Percentiles rank a stretch among this genome's conserved stretches.
Evolutionary conservation across 1,140 invertebrate species (phyloP).

Genomic region (Triops cancriformis): DNA sequence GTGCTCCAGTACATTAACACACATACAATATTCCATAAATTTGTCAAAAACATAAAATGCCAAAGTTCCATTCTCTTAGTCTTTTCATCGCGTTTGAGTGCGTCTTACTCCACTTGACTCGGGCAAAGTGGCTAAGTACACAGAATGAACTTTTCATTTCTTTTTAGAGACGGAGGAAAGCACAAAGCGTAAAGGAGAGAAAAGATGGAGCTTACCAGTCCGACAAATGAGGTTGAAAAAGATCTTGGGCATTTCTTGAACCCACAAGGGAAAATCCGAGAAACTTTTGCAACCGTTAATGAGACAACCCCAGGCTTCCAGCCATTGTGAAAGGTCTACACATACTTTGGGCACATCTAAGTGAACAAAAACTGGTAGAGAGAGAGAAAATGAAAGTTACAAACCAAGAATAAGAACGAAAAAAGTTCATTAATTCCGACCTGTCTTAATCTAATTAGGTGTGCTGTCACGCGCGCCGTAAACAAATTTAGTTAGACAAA

Average conservation of each 20-base stretch:
- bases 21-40: too few species aligned
- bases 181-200: background rate
- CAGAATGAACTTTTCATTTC: background rate
- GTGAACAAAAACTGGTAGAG: background rate
- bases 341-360: background rate
- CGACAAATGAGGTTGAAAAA: conserved; percentile 17
- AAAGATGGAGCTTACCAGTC: background rate
- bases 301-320: conserved; percentile 21
- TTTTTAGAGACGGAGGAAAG: background rate
- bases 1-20: too few species aligned
- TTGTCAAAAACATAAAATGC: too few species aligned
- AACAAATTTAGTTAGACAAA: background rate
- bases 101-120: too few species aligned
- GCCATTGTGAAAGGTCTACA: conserved; percentile 19
- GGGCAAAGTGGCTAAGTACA: too few species aligned
- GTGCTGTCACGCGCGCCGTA: background rate
- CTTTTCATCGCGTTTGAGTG: too few species aligned
- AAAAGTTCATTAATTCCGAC: conserved; percentile 1
- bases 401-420: background rate
- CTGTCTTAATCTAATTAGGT: background rate
- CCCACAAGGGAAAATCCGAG: conserved; percentile 12
- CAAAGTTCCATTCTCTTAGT: too few species aligned
- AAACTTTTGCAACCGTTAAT: conserved; percentile 17
- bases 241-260: conserved; percentile 21
- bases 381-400: too few species aligned